A percentile compares a stretch with the other conserved stretches of the same genome.
Evolutionary conservation across 2,797 vertebrate species (phyloP).

Genomic region (Xiphorhynchus erythropygius): DNA sequence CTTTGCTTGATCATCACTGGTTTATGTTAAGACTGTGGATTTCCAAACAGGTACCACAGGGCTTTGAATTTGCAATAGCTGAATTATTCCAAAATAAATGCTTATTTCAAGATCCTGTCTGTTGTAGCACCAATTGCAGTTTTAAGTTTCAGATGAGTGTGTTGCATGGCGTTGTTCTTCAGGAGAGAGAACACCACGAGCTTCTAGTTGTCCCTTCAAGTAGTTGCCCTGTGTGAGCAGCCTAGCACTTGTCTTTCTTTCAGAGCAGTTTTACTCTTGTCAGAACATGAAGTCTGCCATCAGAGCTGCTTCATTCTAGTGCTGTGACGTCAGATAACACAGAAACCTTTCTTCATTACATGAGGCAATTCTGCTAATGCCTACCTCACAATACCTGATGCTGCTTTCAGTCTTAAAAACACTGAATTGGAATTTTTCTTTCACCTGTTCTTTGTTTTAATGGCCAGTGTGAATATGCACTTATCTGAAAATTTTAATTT

Average conservation of each 20-base stretch:
- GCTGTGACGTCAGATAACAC: not conserved
- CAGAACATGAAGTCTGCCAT: not conserved
- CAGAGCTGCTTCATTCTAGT: not conserved
- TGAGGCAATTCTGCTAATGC: not conserved
- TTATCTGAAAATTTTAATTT: not conserved
- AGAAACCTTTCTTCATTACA: not conserved
- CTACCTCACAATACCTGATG: not conserved
- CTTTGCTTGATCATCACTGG: not conserved
- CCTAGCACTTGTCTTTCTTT: not conserved
- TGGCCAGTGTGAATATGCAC: not conserved
- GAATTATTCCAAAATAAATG: not conserved
- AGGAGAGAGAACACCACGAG: not conserved
- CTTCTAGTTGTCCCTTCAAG: not conserved
- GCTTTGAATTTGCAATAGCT: not conserved
- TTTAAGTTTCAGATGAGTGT: not conserved
- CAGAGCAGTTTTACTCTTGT: not conserved
- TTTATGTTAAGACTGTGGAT: not conserved
- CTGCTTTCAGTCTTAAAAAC: not conserved
- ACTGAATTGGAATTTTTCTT: not conserved
- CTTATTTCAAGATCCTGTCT: not conserved
- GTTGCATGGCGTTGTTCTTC: not conserved
- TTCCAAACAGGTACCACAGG: not conserved
- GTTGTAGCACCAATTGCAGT: not conserved
- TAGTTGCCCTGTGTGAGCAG: rapidly evolving
- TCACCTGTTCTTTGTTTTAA: not conserved